phyloP scores from a whole-genome alignment of 2,113 vertebrate genomes.

The Eublepharis macularius region DNA sequence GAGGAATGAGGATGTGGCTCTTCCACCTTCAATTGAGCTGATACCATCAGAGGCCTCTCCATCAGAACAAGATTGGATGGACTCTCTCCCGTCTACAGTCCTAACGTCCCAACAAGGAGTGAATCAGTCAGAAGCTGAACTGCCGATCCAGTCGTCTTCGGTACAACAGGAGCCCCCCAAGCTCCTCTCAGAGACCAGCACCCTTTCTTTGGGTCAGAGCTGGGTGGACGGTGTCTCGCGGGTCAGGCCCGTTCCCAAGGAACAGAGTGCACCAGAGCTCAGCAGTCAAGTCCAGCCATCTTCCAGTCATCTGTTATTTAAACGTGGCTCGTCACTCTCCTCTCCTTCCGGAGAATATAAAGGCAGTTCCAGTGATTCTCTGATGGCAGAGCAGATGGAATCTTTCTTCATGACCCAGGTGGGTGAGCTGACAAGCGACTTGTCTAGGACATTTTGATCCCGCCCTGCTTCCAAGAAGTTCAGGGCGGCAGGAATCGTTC shows the following conservation, averaged over 20 bases:
- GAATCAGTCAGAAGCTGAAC: background rate
- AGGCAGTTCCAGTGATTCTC: background rate
- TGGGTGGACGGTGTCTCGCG: background rate
- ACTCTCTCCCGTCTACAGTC: background rate
- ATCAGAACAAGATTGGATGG: background rate
- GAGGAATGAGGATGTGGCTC: background rate
- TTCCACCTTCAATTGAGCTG: background rate
- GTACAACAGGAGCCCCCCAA: background rate
- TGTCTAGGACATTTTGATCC: no score
- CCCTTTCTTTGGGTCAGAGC: accelerated
- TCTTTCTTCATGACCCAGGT: conserved; percentile 88
- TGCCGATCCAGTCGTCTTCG: background rate
- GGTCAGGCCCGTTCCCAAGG: accelerated
- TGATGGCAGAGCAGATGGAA: conserved; percentile 24
- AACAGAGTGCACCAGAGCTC: accelerated
- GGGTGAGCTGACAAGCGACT: background rate
- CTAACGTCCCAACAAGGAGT: no score
- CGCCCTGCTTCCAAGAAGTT: no score
- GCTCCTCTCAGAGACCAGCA: background rate
- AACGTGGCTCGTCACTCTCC: no score
- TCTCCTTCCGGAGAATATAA: accelerated
- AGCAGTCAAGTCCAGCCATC: background rate
- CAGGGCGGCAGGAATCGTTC: no score
- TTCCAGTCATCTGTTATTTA: background rate
- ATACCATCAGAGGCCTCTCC: background rate